Base-by-base conservation (phyloP, 1,140 invertebrate species). In the Drosophila sproati region DNA sequence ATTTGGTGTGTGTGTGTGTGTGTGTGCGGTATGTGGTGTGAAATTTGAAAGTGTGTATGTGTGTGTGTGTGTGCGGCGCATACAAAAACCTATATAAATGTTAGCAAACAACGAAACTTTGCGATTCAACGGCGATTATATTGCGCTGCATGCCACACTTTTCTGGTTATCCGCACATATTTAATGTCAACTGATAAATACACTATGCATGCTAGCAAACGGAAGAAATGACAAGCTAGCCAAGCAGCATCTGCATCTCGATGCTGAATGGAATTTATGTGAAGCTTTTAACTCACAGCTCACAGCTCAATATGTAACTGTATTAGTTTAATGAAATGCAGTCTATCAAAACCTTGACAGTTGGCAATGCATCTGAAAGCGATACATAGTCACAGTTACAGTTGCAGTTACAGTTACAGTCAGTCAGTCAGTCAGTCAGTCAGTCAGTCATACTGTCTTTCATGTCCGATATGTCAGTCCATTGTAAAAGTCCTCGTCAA, bases 291-390 rank as follows among this genome's bases (percentile, higher is more conserved):
- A 29, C 71, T 31, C 20, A 20, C 20, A 20, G 50, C 29, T 8
- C 37, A 51, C 55, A 61, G 37, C 31, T 20, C 43, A 50, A 55
- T 20, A 51, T 52, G 37, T 63, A 39, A 55, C 56, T 51, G 10
- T 55, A 64, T 73, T 87, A 78, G 82, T 87, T 87, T 86, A 76
- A 86, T 87, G 75, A 80, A 83, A 88, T 88, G 69, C 68, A 79
- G 64, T 87, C 76, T 68, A 87, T 87, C 80, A 82, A 73, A 73
- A 70, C 50, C 71, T 54, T 50, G 51, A 47, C 71, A 67, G 43
- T 54, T 52, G 61, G 56, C 74, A 47, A 47, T 31, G 20, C 45
- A 35, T 41, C 79, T 81, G 55, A 77, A 77, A 81, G 76, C 74
- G 35, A 47, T 60, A 47, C 57, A 41, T 52, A 41, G 8, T 43